Evolutionary conservation across 2,113 vertebrate genomes (phyloP), one percentile per base, ranked within the genome.

Genomic region (Gymnarchus niloticus): DNA sequence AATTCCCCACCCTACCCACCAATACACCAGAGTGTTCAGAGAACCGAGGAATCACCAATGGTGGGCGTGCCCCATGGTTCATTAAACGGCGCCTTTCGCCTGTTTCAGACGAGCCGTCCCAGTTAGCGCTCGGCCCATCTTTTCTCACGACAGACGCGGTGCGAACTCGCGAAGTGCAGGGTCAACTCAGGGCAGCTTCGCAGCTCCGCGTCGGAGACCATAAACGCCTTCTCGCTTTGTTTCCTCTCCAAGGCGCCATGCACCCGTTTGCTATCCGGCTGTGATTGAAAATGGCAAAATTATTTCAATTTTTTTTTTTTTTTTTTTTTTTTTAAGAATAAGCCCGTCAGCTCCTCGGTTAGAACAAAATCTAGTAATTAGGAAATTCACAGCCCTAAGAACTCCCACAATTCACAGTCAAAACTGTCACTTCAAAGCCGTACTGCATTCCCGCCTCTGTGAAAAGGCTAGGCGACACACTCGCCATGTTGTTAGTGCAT

Each of bases 1-100:
- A 86, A 89, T 87, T 73, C 87, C 87, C 91, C 85, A 86, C 87
- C 88, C 90, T 89, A 86, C 90, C 56, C 51, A 19, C 33, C n/a
- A 44, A 37, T 54, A 25, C 14, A 86, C 54, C 49, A n/a, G n/a
- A n/a, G n/a, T n/a, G n/a, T n/a, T n/a, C n/a, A n/a, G n/a, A n/a
- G n/a, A n/a, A n/a, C n/a, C n/a, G n/a, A n/a, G n/a, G n/a, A n/a
- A n/a, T n/a, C n/a, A n/a, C n/a, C n/a, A n/a, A n/a, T n/a, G 61
- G 57, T 23, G 83, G 83, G 57, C 48, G 46, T 48, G 17, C 44
- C n/a, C 48, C 61, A 25, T 37, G 61, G 61, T 69, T 41, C 33
- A 57, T 83, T 83, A 46, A 10, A 37, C n/a, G 19, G 37, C 10
- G 2, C 28, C 28, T 23, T 8, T 23, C 33, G 19, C 37, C 37